phyloP scores from a whole-genome alignment of 2,797 vertebrate genomes.

The Silurus lanzhouensis region DNA sequence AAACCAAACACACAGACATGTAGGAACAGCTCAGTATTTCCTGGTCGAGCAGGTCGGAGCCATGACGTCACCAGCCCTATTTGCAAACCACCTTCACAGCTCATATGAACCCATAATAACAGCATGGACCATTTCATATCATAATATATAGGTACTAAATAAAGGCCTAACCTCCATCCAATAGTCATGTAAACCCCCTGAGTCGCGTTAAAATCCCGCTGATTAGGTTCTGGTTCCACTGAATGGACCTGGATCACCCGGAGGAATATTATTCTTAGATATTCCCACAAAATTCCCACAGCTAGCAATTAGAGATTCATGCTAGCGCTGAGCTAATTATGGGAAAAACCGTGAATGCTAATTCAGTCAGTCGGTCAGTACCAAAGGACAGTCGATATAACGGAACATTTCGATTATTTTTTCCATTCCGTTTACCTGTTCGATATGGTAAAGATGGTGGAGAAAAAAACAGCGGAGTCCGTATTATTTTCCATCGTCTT shows the following conservation, averaged over 20 bases:
- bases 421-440: slow-evolving; percentile 8
- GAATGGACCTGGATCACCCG: neutral
- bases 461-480: neutral
- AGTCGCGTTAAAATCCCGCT: neutral
- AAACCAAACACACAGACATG: too few species aligned
- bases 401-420: neutral
- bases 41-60: neutral
- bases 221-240: neutral
- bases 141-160: neutral
- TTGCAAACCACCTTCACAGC: neutral
- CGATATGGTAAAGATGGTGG: neutral
- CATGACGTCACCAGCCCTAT: slow-evolving; percentile 1
- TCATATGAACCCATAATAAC: neutral
- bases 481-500: neutral
- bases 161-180: too few species aligned
- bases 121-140: neutral
- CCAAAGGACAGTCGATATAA: too few species aligned
- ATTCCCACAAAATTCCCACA: too few species aligned
- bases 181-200: too few species aligned
- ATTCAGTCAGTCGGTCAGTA: neutral
- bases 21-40: neutral
- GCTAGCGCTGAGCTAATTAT: neutral
- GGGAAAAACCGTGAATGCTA: neutral
- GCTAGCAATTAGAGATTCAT: neutral
- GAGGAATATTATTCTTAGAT: neutral